Base-by-base conservation (phyloP, 2,113 vertebrate genomes). In the Scolopax mira region DNA sequence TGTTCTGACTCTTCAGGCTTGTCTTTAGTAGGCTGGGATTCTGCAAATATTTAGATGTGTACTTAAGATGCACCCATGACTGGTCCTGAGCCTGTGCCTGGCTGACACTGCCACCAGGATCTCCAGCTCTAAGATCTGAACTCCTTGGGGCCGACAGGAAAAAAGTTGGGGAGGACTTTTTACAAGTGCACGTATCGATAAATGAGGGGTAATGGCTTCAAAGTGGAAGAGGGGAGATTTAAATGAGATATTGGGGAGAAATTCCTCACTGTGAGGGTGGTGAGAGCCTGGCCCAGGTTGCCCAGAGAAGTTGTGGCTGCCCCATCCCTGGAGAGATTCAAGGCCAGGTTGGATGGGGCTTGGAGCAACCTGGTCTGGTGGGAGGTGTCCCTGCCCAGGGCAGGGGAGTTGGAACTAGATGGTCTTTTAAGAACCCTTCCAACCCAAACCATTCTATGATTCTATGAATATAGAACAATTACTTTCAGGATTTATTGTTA, bases 51-150 rank as follows among this genome's bases (percentile, higher is more conserved):
- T 14, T 39, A 0, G 3, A 3, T 11, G 25, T 14, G 7, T 46
- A 27, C 9, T 37, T 21, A 18, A 48, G 46, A 18, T 5, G 33
- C 3, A 1, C 9, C 70, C 15, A 3, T 28, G n/a, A 9, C 24
- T 19, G 13, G 25, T 2, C 2, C 33, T 44, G 24, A 46, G 39
- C 49, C 3, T 3, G 17, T 1, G 2, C 22, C 19, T 22, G 78
- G 39, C 66, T 46, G 39, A 8, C 11, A 1, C 21, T 37, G 27
- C 18, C 3, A 2, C 15, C 33, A 28, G 24, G 7, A 18, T 33
- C 21, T 42, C 31, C 1, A 1, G 15, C 73, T 72, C 23, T 4
- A 15, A 55, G 33, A 23, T 30, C 27, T 31, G 13, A 64, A 52
- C 18, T 71, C 30, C 15, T 57, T 48, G 31, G 55, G 3, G 7